A percentile compares a stretch with the other conserved stretches of the same genome.
These are phyloP conservation scores for Drosophila formosana DNA, from an alignment of 2,888 invertebrate genomes.

Conservation along the genomic window DNA sequence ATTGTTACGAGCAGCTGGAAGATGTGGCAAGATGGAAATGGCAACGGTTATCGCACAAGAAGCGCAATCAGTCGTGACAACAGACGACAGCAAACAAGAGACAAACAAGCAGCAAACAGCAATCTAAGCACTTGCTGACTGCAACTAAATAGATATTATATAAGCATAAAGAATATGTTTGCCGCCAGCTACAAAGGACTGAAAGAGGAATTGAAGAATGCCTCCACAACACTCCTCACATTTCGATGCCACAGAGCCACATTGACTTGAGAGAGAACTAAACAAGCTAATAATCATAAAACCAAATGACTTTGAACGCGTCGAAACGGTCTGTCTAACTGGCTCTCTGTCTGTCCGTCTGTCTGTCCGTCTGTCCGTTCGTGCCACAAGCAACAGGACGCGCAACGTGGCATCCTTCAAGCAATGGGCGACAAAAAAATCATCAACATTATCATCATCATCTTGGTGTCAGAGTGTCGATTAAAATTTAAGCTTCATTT, in stretches of 20 bases:
- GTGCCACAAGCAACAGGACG: slow-evolving; percentile 40
- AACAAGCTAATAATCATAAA: slow-evolving; percentile 85
- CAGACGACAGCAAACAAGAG: slow-evolving; percentile 14
- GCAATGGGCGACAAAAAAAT: slow-evolving; percentile 63
- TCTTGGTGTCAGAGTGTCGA: slow-evolving; percentile 67
- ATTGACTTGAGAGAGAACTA: slow-evolving; percentile 72
- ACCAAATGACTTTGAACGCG: slow-evolving; percentile 83
- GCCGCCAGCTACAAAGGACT: slow-evolving; percentile 46
- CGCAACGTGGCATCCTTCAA: slow-evolving; percentile 30
- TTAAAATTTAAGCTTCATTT: slow-evolving; percentile 80
- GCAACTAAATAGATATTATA: slow-evolving; percentile 79
- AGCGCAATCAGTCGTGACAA: slow-evolving; percentile 74
- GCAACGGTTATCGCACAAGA: slow-evolving; percentile 70
- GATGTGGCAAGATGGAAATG: slow-evolving; percentile 66
- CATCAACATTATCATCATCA: slow-evolving; percentile 79
- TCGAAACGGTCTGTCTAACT: slow-evolving; percentile 46
- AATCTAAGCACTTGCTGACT: slow-evolving; percentile 66
- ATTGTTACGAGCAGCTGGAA: slow-evolving; percentile 74
- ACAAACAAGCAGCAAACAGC: slow-evolving; percentile 65
- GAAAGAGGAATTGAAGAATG: slow-evolving; percentile 29
- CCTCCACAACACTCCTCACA: neutral
- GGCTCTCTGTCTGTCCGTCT: neutral
- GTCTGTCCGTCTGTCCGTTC: slow-evolving; percentile 30
- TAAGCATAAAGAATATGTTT: slow-evolving; percentile 80
- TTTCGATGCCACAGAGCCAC: neutral